phyloP scores from a whole-genome alignment of 1,140 invertebrate genomes.

The Oncopodura yosiiana region DNA sequence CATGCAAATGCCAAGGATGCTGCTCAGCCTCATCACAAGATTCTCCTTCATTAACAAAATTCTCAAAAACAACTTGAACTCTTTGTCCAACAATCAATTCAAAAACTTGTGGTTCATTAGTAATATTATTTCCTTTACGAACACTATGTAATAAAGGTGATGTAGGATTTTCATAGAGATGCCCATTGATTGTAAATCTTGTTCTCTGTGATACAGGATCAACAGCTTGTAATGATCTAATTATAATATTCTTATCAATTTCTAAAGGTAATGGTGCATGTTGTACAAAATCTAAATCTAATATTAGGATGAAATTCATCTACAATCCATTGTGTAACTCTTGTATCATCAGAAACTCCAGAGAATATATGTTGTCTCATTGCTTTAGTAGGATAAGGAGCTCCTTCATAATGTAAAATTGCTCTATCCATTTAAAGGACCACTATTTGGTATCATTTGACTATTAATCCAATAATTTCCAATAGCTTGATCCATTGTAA shows the following conservation, averaged over 20 bases:
- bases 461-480: conserved; percentile 5
- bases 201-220: too few relatives aligned
- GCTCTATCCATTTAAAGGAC: conserved; percentile 2
- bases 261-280: background rate
- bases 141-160: background rate
- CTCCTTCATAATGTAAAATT: conserved; percentile 2
- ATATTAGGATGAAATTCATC: conserved; percentile 3
- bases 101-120: conserved; percentile 14
- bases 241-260: background rate
- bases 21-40: too few relatives aligned
- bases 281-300: too few relatives aligned
- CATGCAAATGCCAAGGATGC: conserved; percentile 30
- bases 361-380: background rate
- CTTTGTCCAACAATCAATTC: conserved; percentile 11
- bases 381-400: background rate
- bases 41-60: too few relatives aligned
- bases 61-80: conserved; percentile 25
- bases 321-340: conserved; percentile 1
- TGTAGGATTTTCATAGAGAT: conserved; percentile 3
- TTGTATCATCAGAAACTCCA: background rate
- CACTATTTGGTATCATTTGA: background rate
- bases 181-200: conserved; percentile 14
- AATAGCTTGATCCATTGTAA: background rate
- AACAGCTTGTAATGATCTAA: background rate
- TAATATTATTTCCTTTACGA: conserved; percentile 1